Evolutionary conservation across 2,888 invertebrate genomes (phyloP), one percentile per base, ranked within the genome.

Genomic region (Fragum fragum): DNA sequence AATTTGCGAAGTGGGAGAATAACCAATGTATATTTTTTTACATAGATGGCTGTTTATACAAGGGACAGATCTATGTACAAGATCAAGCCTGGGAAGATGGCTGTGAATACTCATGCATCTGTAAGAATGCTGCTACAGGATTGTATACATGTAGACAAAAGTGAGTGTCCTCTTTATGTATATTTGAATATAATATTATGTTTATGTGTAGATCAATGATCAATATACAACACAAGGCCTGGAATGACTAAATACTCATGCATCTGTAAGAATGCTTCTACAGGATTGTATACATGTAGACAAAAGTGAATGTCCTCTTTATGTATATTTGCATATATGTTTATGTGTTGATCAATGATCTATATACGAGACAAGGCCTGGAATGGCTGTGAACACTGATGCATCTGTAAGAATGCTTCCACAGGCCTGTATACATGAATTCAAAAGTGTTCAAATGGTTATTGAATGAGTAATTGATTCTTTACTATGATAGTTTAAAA

Each of bases 61-160:
- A 88, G 55, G 90, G 90, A 16, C 76, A 83, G 39, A 61, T 89
- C 26, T 91, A 89, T 73, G 89, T 90, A 1, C 90, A 91, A 73
- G 85, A 86, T 36, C 91, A 91, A 73, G 87, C 87, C 32, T 91
- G 91, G 91, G 88, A 89, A 59, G 90, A 91, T 71, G 91, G 90
- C 28, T 91, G 91, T 66, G 73, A 83, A 11, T 87, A 86, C 63
- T 87, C 88, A 9, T 91, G 91, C 76, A 32, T 81, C 16, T 91
- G 91, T 83, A 84, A 79, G 23, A 87, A 91, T 71, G 90, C 88
- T 14, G 26, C 61, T n/a, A 83, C 86, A 16, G 91, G 91, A 59
- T 78, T 87, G 7, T 91, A 90, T 71, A 75, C 87, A 1, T 91
- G 91, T 73, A 83, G 85, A 73, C 84, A 89, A 69, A 91, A 90